Base-by-base conservation (phyloP, 2,888 invertebrate species). In the Prenolepis imparis region DNA sequence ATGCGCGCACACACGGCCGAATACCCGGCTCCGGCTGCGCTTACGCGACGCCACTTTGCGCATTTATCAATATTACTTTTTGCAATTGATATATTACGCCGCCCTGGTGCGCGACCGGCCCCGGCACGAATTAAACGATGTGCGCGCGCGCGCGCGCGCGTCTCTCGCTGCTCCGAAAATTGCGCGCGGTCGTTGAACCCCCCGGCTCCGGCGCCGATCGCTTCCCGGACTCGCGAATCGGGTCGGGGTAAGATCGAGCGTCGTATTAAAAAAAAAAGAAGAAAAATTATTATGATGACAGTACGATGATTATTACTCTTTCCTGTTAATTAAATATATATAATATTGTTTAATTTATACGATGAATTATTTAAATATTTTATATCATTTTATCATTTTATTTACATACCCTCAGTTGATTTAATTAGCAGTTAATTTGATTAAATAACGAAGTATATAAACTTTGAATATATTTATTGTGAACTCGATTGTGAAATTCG, bases 21-120 rank as follows among this genome's bases (percentile, higher is more conserved):
- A 70, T 66, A 28, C 39, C 63, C 77, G 81, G 81, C 77, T 70
- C 63, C 77, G 81, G 81, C 77, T 70, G 72, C 86, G 88, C 90
- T 90, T 89, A 90, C 77, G 89, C 91, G 89, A 90, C 90, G 86
- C 88, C 81, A 88, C 90, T 90, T 88, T 86, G 91, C 90, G 90
- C 90, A 90, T 90, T 90, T 90, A 90, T 90, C 90, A 90, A 90
- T 90, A 90, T 90, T 89, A 87, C 85, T 89, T 90, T 90, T 90
- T 89, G 63, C 84, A 80, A 87, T 85, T 86, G 85, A 85, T 86
- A 88, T 63, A 63, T 84, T 74, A 81, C 81, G 73, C 48, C 48
- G 36, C 32, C 28, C 44, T 44, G 28, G 28, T 28, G 28, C 28
- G 41, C 66, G 68, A 66, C 52, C 48, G 78, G 59, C 5, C 52